Conservation (phyloP, 1,140 invertebrate genomes). For the Arion vulgaris region DNA sequence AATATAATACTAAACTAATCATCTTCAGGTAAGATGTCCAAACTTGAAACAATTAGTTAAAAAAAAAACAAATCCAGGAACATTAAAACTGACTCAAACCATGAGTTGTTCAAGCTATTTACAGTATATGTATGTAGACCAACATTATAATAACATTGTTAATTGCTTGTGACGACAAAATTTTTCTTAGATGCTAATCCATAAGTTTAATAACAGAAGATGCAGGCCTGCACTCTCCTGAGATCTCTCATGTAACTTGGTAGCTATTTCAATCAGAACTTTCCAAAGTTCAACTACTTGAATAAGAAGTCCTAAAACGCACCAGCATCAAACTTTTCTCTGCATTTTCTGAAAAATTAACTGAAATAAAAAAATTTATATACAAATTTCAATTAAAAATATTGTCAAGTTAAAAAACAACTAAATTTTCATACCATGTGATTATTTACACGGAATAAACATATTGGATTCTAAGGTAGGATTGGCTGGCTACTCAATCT, state of each 20-base stretch:
- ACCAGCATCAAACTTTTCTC: constrained; percentile 33
- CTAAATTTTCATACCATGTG: too few species aligned
- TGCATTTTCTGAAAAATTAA: constrained; percentile 22
- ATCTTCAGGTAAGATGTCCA: not conserved
- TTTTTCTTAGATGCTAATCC: not conserved
- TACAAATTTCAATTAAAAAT: too few species aligned
- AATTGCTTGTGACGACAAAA: not conserved
- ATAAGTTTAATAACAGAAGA: not conserved
- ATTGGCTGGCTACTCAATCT: too few species aligned
- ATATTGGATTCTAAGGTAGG: too few species aligned
- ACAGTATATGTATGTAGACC: not conserved
- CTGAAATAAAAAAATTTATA: constrained; percentile 20
- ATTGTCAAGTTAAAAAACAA: too few species aligned
- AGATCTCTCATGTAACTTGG: not conserved
- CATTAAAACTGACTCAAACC: not conserved
- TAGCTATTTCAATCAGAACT: not conserved
- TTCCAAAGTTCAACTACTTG: not conserved
- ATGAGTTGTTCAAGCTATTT: not conserved
- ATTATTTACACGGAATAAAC: too few species aligned
- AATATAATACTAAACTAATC: not conserved
- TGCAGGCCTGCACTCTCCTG: not conserved
- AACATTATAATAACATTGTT: not conserved
- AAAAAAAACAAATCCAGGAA: not conserved
- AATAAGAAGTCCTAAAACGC: constrained; percentile 22
- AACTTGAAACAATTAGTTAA: not conserved